Evolutionary conservation across 1,140 invertebrate species (phyloP), one percentile per base, ranked within the genome.

Genomic region (Venturia canescens): DNA sequence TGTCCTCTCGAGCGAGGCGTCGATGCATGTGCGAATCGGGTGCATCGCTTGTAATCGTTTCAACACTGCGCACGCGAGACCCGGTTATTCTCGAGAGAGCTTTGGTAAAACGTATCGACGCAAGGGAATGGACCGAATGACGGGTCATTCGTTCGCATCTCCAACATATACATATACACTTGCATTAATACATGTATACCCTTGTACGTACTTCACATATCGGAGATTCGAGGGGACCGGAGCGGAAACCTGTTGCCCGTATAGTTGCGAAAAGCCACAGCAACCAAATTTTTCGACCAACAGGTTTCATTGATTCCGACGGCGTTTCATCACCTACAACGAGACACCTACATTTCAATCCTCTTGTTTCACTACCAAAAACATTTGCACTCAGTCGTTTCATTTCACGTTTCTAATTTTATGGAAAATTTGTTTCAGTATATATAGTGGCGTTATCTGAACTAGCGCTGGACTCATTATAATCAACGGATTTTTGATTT

Each of bases 1-100:
- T 18, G 48, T 50, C 34, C 38, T 72, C 44, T n/a, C 48, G 48
- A 31, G 23, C 26, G 13, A 7, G 26, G 3, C 48, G 48, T 75
- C 72, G 72, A 31, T 72, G n/a, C 44, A 27, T 53, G 70, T 27
- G 48, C 72, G 27, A 75, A 75, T 75, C 50, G 48, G 21, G 72
- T 27, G 72, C 72, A 75, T 57, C 72, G 72, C 72, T 75, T 75
- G 72, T 75, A 75, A 75, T 75, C 72, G 72, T 75, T 75, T 75
- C 72, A 75, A 75, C 72, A 27, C 57, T 7, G 57, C 57, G 57
- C 48, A 50, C 48, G 48, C 48, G 48, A 13, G 48, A 50, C 48
- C 3, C 50, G 72, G 15, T 57, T 75, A 75, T 75, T 75, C 72
- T 75, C 72, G 16, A 48, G 72, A 60, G 70, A 60, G 72, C 48